phyloP scores from a whole-genome alignment of 2,113 vertebrate species.

The Melospiza melodia region DNA sequence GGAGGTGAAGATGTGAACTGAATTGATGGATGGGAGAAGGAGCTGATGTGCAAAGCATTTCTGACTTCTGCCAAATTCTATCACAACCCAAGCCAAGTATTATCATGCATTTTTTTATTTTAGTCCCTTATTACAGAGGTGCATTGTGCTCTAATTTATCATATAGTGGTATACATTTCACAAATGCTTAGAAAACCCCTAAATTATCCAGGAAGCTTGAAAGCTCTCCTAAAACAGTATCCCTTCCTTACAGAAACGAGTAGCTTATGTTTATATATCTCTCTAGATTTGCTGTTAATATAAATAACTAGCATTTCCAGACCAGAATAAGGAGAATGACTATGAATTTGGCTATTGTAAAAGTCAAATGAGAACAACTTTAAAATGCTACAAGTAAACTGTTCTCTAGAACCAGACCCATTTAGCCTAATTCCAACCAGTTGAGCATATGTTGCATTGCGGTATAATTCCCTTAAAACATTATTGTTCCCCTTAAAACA shows the following conservation, averaged over 20 bases:
- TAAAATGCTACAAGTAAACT: background rate
- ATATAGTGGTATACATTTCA: background rate
- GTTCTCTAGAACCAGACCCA: background rate
- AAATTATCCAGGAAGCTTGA: background rate
- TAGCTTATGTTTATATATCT: background rate
- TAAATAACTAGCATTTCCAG: background rate
- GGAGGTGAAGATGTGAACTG: background rate
- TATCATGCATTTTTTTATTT: background rate
- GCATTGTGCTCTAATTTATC: background rate
- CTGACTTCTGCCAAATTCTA: background rate
- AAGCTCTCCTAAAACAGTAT: background rate
- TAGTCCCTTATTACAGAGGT: background rate
- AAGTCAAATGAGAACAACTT: background rate
- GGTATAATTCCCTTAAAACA: background rate
- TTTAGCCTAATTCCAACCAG: background rate
- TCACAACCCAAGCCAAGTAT: background rate
- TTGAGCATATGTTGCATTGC: background rate
- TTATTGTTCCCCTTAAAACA: background rate
- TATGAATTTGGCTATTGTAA: background rate
- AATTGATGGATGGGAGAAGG: background rate
- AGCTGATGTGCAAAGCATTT: background rate
- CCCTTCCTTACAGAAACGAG: background rate
- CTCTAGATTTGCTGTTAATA: background rate
- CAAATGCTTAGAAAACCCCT: background rate
- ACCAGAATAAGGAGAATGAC: background rate